phyloP scores from a whole-genome alignment of 2,888 invertebrate genomes.

The Clitarchus hookeri region DNA sequence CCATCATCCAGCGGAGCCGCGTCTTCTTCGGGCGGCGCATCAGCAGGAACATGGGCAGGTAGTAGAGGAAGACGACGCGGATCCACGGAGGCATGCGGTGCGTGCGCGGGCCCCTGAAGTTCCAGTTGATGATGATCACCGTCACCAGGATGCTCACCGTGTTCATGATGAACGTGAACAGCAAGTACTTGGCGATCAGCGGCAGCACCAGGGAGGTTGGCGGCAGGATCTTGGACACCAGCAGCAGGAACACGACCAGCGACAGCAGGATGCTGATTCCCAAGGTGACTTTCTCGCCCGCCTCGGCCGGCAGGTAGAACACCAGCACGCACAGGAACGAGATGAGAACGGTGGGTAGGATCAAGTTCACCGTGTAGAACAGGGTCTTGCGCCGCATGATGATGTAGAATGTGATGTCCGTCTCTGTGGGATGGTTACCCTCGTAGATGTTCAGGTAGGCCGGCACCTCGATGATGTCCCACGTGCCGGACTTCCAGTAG shows the following conservation, averaged over 20 bases:
- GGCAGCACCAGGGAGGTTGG: conserved; percentile 98
- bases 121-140: conserved; percentile 99
- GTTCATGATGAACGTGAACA: conserved; percentile 99
- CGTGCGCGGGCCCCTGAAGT: conserved; percentile 95
- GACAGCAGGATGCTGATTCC: conserved; percentile 99
- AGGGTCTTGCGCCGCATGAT: conserved; percentile 95
- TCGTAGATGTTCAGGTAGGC: conserved; percentile 90
- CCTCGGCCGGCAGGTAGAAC: conserved; percentile 98
- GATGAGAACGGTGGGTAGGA: conserved; percentile 97
- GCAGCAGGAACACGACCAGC: conserved; percentile 96
- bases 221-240: conserved; percentile 98
- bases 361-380: conserved; percentile 99
- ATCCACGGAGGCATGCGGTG: conserved; percentile 99
- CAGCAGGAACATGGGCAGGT: conserved; percentile 86
- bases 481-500: conserved; percentile 98
- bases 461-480: conserved; percentile 96
- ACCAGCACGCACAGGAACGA: conserved; percentile 98
- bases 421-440: conserved; percentile 83
- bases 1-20: conserved; percentile 95
- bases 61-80: conserved; percentile 91
- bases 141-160: conserved; percentile 99
- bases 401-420: conserved; percentile 95
- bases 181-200: conserved; percentile 96
- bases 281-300: conserved; percentile 95
- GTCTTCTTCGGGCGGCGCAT: conserved; percentile 98